Conservation (phyloP, 2,113 vertebrate genomes). For the Xenopus borealis region DNA sequence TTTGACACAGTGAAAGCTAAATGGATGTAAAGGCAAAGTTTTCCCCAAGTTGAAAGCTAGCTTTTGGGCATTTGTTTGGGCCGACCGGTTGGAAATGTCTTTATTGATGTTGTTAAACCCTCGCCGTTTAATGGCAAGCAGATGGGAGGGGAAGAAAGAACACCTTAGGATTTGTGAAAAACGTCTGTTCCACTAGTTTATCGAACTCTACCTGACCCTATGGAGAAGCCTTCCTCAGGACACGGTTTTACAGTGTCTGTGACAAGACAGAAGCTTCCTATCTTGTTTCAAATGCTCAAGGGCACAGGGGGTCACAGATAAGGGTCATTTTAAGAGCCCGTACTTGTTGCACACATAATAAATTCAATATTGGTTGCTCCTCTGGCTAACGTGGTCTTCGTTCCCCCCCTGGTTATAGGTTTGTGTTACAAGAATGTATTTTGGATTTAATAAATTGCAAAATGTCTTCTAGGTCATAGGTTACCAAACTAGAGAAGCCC, state of each 20-base stretch:
- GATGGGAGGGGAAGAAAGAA: constrained; percentile 66
- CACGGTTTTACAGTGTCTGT: constrained; percentile 67
- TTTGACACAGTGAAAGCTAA: constrained; percentile 83
- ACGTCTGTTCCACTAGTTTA: constrained; percentile 72
- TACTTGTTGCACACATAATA: constrained; percentile 29
- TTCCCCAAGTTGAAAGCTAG: constrained; percentile 77
- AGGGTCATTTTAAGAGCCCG: constrained; percentile 14
- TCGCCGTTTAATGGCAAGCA: constrained; percentile 77
- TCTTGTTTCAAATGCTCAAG: constrained; percentile 66
- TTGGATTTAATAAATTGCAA: too few species aligned
- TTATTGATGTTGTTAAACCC: constrained; percentile 84
- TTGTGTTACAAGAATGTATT: too few species aligned
- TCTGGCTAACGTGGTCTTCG: neutral
- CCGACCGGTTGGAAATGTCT: constrained; percentile 82
- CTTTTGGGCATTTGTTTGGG: constrained; percentile 76
- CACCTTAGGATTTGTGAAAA: constrained; percentile 75
- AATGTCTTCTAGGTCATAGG: too few species aligned
- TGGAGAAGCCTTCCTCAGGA: constrained; percentile 72
- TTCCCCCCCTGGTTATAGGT: too few species aligned
- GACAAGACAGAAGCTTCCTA: constrained; percentile 64
- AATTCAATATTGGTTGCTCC: neutral
- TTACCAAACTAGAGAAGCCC: too few species aligned
- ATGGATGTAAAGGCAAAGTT: constrained; percentile 78
- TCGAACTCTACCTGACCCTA: constrained; percentile 82
- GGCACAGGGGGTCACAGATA: constrained; percentile 65